Conservation (phyloP, 2,113 vertebrate genomes). For the Coregonus clupeaformis region DNA sequence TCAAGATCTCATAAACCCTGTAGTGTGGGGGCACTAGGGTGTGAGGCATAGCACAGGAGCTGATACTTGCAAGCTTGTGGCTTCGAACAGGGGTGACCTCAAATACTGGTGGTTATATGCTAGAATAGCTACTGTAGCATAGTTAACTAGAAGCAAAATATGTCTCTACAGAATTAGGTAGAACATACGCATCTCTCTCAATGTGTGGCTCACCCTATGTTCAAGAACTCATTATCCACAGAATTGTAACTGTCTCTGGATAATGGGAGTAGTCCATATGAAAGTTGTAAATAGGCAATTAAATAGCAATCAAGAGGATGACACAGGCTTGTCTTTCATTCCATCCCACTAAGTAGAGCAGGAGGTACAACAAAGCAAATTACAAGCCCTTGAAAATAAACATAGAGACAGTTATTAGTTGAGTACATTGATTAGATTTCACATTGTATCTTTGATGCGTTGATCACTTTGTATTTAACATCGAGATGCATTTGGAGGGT, state of each 20-base stretch:
- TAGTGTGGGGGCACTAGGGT: background rate
- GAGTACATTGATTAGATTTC: no score
- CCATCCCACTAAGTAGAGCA: background rate
- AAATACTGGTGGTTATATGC: background rate
- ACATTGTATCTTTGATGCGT: no score
- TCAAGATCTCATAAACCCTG: background rate
- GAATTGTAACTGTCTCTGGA: background rate
- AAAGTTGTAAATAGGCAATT: background rate
- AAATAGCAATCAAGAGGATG: background rate
- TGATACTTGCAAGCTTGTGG: background rate
- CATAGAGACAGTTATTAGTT: no score
- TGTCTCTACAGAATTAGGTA: no score
- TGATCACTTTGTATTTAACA: no score
- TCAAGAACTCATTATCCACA: background rate
- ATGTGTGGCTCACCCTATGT: no score
- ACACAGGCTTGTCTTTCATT: background rate
- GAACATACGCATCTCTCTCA: no score
- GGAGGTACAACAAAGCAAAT: no score
- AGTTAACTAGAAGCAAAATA: no score
- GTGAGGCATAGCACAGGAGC: background rate
- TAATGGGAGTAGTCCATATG: background rate
- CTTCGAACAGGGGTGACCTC: background rate
- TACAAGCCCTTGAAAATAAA: no score
- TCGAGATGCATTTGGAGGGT: background rate
- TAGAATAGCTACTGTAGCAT: no score